A percentile compares a stretch with the other conserved stretches of the same genome.
phyloP scores from a whole-genome alignment of 2,113 vertebrate species.

The Corythoichthys haematopterus region DNA sequence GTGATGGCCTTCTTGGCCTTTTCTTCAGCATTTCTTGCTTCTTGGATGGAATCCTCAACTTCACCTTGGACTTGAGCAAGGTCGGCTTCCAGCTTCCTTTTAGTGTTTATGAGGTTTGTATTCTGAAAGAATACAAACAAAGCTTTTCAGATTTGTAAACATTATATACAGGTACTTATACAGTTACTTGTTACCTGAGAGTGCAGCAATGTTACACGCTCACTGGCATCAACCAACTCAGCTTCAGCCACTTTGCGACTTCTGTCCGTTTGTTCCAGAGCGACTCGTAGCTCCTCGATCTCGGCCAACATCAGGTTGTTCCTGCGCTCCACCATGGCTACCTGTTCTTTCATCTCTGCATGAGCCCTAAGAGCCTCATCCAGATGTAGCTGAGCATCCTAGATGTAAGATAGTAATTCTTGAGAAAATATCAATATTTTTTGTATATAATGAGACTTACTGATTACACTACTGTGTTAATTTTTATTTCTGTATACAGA shows the following conservation, averaged over 20 bases:
- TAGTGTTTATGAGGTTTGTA: constrained; percentile 88
- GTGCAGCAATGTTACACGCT: constrained; percentile 84
- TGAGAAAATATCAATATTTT: neutral
- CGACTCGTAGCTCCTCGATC: constrained; percentile 80
- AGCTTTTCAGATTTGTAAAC: neutral
- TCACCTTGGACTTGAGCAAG: constrained; percentile 82
- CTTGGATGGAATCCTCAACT: constrained; percentile 80
- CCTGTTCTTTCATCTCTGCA: constrained; percentile 81
- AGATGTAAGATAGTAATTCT: neutral
- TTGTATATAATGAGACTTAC: too few species aligned
- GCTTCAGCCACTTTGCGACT: constrained; percentile 82
- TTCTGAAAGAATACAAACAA: constrained; percentile 69
- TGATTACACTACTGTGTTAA: too few species aligned
- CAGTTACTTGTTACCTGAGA: constrained; percentile 73
- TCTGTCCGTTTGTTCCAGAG: constrained; percentile 82
- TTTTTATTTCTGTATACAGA: neutral
- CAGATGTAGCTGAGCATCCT: constrained; percentile 81
- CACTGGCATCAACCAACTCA: constrained; percentile 83
- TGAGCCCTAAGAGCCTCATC: constrained; percentile 79
- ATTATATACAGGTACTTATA: neutral
- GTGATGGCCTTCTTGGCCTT: constrained; percentile 79
- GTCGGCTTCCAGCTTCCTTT: constrained; percentile 87
- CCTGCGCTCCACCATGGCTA: constrained; percentile 82
- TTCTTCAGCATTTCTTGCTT: constrained; percentile 80
- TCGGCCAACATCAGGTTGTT: constrained; percentile 80